These are phyloP conservation scores for Danio aesculapii DNA, from an alignment of 2,797 vertebrate species.

Conservation along the genomic window DNA sequence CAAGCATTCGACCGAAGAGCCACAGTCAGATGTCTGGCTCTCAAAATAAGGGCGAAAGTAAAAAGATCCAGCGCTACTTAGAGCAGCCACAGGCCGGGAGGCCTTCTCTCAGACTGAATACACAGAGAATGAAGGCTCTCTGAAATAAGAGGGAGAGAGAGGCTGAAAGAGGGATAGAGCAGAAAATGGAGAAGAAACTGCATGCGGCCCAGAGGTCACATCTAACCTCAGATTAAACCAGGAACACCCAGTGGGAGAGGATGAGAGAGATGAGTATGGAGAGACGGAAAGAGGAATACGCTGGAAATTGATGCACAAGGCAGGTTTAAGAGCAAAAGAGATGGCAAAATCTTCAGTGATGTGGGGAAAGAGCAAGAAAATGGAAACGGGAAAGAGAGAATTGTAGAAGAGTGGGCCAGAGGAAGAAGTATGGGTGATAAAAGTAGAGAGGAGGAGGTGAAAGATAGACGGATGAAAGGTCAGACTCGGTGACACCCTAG, in stretches of 20 bases:
- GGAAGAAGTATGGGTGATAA: constrained; percentile 14
- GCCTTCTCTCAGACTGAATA: constrained; percentile 51
- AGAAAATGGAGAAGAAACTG: constrained; percentile 45
- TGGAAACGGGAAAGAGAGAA: constrained; percentile 20
- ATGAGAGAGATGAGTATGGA: constrained; percentile 9
- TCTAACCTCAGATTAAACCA: constrained; percentile 66
- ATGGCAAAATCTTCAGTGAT: constrained; percentile 24
- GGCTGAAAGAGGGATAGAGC: neutral
- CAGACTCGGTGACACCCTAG: constrained; percentile 62
- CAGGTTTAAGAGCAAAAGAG: constrained; percentile 55
- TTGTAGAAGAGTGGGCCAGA: constrained; percentile 1
- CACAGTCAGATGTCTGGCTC: constrained; percentile 47
- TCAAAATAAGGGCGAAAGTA: constrained; percentile 38
- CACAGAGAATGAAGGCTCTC: constrained; percentile 49
- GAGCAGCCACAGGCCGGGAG: constrained; percentile 46
- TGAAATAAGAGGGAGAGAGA: constrained; percentile 31
- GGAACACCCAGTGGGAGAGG: constrained; percentile 60
- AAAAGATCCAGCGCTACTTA: constrained; percentile 6
- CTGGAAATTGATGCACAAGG: constrained; percentile 52
- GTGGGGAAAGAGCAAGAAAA: neutral
- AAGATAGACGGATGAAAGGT: constrained; percentile 57
- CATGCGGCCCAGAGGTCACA: constrained; percentile 59
- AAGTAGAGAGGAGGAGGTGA: constrained; percentile 40
- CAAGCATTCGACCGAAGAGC: constrained; percentile 46
- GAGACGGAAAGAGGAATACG: constrained; percentile 32